These are phyloP conservation scores for Pseudanteris insignis DNA, from an alignment of 2,888 invertebrate species.

Conservation along the genomic window DNA sequence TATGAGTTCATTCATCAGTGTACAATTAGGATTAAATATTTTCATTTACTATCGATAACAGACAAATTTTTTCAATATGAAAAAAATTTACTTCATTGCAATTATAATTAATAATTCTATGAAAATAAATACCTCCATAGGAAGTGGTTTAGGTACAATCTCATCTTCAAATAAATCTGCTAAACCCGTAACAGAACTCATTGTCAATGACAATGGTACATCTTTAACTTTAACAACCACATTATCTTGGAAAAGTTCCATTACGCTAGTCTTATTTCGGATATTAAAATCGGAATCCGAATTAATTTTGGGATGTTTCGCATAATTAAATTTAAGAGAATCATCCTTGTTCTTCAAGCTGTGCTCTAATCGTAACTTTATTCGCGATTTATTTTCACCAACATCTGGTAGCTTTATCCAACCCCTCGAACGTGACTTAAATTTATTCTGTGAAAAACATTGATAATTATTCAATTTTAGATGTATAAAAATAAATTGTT, in stretches of 20 bases:
- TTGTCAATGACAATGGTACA: conserved; percentile 75
- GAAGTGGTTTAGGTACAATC: conserved; percentile 80
- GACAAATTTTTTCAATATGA: conserved; percentile 4
- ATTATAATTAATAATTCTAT: neutral
- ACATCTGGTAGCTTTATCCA: conserved; percentile 76
- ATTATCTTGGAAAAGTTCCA: conserved; percentile 68
- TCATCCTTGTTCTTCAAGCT: conserved; percentile 65
- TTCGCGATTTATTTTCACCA: conserved; percentile 69
- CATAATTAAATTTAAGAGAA: conserved; percentile 52
- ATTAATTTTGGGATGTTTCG: conserved; percentile 40
- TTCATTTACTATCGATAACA: too few species aligned
- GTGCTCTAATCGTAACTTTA: conserved; percentile 74
- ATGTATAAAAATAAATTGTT: neutral
- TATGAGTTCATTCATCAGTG: too few species aligned
- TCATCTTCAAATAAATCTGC: conserved; percentile 90
- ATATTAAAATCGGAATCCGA: conserved; percentile 61
- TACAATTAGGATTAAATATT: too few species aligned
- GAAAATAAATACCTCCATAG: conserved; percentile 73
- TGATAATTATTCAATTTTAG: conserved; percentile 10
- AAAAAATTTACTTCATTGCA: neutral
- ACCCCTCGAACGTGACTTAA: conserved; percentile 81
- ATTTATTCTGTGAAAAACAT: conserved; percentile 74
- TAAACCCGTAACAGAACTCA: conserved; percentile 84
- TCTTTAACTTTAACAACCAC: conserved; percentile 75
- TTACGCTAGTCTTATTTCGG: conserved; percentile 65